A percentile compares a stretch with the other conserved stretches of the same genome.
Evolutionary conservation across 2,113 vertebrate genomes (phyloP).

Genomic region (Nannobrachium achirus): DNA sequence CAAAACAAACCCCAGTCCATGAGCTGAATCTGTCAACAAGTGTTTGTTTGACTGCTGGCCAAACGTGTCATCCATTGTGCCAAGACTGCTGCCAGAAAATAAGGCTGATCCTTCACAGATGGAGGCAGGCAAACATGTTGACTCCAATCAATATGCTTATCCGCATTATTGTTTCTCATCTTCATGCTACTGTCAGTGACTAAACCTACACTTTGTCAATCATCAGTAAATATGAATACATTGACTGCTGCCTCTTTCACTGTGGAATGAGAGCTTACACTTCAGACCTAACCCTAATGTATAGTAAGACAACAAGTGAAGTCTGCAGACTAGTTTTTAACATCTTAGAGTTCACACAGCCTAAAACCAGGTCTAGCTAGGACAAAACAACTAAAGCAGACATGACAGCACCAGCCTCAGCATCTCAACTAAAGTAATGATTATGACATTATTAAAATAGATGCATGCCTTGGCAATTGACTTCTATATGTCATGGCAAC

Average conservation of each 20-base stretch:
- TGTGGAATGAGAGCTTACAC: not conserved
- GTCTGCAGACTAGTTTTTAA: not conserved
- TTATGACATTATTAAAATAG: too few relatives aligned
- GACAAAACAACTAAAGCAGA: not conserved
- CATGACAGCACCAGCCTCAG: not conserved
- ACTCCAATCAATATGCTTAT: constrained; percentile 13
- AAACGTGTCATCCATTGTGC: constrained; percentile 10
- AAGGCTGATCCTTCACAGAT: constrained; percentile 30
- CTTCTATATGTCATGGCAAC: not conserved
- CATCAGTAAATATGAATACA: not conserved
- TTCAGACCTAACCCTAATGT: not conserved
- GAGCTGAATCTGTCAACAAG: constrained; percentile 17
- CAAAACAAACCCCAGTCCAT: not conserved
- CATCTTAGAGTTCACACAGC: not conserved
- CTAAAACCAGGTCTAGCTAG: not conserved
- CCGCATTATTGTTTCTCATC: not conserved
- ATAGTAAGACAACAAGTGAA: too few relatives aligned
- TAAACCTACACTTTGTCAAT: not conserved
- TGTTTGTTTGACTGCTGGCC: constrained; percentile 20
- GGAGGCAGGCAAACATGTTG: constrained; percentile 5
- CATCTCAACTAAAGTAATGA: not conserved
- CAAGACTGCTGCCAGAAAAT: constrained; percentile 15
- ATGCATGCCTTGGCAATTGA: too few relatives aligned
- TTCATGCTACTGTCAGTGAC: not conserved
- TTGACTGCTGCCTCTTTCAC: not conserved